Evolutionary conservation across 2,113 vertebrate genomes (phyloP), one percentile per base, ranked within the genome.

Genomic region (Prunella fulvescens): DNA sequence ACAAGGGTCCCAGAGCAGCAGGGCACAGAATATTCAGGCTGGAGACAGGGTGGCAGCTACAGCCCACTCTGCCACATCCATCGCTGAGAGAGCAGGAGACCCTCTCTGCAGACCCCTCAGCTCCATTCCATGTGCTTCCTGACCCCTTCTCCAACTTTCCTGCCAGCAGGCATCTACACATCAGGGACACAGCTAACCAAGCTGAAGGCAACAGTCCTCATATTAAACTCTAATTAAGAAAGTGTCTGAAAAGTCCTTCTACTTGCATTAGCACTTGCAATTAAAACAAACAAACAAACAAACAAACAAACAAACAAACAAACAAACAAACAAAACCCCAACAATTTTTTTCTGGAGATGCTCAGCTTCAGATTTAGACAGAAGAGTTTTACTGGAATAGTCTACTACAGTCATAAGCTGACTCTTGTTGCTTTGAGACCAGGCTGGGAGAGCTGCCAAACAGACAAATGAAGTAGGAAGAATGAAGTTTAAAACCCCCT

Each of bases 371-470:
- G 60, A 81, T 54, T 81, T 78, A 87, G 65, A 82, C 53, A 96
- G 76, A 48, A 9, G 35, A 76, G 13, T 67, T 92, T 96, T 91
- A 88, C 83, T 95, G 70, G 88, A 97, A 97, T 7, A 65, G 70
- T n/a, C 69, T 78, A 83, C 67, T 37, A 70, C 28, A 87, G 58
- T 96, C 62, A 40, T 91, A 95, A 97, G 44, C 12, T 91, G 54
- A 96, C 48, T 42, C 53, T 13, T 88, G 85, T 47, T 88, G 83
- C 64, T 77, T 31, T 85, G 96, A 95, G 95, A 86, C 50, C 50
- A 83, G 81, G 53, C 90, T 92, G 86, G 96, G 96, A 92, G 35
- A 57, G 58, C 42, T 87, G 95, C 96, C 97, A 97, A 92, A 93
- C 44, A 77, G 87, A 96, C 81, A 71, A 96, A 86, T 16, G 37